Percentiles rank a stretch among this genome's conserved stretches.
These are phyloP conservation scores for Zosterops pallidus DNA, from an alignment of 2,113 vertebrate genomes.

Conservation along the genomic window DNA sequence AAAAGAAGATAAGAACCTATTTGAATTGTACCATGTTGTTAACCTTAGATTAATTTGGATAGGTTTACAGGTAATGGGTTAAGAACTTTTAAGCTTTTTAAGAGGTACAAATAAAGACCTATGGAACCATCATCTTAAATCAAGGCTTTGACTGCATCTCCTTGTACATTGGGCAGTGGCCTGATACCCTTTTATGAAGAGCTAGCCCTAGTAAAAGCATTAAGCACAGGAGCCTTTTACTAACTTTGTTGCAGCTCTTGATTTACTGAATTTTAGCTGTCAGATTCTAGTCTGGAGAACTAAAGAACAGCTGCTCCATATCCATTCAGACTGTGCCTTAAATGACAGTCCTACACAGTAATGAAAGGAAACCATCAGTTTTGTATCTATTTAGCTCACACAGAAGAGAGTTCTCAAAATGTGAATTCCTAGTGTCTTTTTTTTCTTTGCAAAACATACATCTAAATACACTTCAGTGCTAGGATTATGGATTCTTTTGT, in stretches of 20 bases:
- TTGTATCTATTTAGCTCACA: conserved; percentile 22
- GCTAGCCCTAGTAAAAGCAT: background rate
- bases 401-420: conserved; percentile 4
- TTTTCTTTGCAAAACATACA: background rate
- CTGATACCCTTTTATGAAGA: background rate
- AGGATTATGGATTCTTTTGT: background rate
- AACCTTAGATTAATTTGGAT: conserved; percentile 41
- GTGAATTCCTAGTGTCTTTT: background rate
- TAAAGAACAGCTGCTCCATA: background rate
- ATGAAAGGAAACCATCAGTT: conserved; percentile 5
- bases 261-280: background rate
- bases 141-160: conserved; percentile 43
- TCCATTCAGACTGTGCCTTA: conserved; percentile 9
- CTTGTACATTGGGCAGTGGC: background rate
- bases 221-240: conserved; percentile 11
- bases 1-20: background rate
- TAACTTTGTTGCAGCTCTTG: conserved; percentile 10
- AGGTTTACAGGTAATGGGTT: background rate
- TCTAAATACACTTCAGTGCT: background rate
- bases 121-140: conserved; percentile 11
- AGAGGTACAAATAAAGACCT: background rate
- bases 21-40: background rate
- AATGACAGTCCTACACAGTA: background rate
- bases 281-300: background rate
- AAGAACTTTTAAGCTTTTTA: conserved; percentile 34